Evolutionary conservation across 2,888 invertebrate genomes (phyloP).

Genomic region (Plusia festucae): DNA sequence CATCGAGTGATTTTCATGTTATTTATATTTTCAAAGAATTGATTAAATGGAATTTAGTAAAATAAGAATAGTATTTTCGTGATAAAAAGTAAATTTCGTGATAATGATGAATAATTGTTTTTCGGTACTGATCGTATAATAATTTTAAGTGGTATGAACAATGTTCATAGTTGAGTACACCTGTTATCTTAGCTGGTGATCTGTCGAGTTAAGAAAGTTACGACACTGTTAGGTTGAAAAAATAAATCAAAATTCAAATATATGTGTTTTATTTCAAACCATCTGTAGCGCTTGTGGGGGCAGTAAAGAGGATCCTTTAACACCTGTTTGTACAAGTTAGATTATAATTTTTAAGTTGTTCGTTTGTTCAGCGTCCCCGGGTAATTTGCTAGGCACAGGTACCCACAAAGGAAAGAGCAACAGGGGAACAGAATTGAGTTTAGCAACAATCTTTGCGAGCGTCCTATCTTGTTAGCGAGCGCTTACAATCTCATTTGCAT

Average conservation of each 20-base stretch:
- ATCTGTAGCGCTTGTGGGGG: slow-evolving; percentile 6
- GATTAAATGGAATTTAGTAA: slow-evolving; percentile 87
- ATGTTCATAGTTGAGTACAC: slow-evolving; percentile 87
- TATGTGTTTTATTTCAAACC: slow-evolving; percentile 72
- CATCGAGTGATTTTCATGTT: slow-evolving; percentile 61
- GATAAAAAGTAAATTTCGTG: slow-evolving; percentile 88
- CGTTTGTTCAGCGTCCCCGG: slow-evolving; percentile 44
- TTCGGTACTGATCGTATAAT: slow-evolving; percentile 87
- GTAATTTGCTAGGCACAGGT: slow-evolving; percentile 55
- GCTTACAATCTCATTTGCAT: slow-evolving; percentile 84
- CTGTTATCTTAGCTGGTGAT: slow-evolving; percentile 88
- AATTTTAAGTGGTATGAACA: slow-evolving; percentile 87
- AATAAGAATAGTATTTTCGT: slow-evolving; percentile 87
- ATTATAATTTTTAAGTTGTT: slow-evolving; percentile 53
- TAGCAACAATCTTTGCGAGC: slow-evolving; percentile 79
- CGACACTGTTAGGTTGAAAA: slow-evolving; percentile 88
- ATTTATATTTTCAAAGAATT: slow-evolving; percentile 73
- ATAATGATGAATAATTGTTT: slow-evolving; percentile 86
- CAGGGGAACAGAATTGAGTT: slow-evolving; percentile 80
- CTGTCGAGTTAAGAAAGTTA: slow-evolving; percentile 86
- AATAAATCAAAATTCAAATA: slow-evolving; percentile 84
- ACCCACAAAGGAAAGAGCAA: slow-evolving; percentile 68
- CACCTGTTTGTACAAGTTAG: slow-evolving; percentile 33
- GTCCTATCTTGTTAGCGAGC: slow-evolving; percentile 78
- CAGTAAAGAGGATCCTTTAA: slow-evolving; percentile 12